These are phyloP conservation scores for Argyrosomus japonicus DNA, from an alignment of 2,113 vertebrate species.

Conservation along the genomic window DNA sequence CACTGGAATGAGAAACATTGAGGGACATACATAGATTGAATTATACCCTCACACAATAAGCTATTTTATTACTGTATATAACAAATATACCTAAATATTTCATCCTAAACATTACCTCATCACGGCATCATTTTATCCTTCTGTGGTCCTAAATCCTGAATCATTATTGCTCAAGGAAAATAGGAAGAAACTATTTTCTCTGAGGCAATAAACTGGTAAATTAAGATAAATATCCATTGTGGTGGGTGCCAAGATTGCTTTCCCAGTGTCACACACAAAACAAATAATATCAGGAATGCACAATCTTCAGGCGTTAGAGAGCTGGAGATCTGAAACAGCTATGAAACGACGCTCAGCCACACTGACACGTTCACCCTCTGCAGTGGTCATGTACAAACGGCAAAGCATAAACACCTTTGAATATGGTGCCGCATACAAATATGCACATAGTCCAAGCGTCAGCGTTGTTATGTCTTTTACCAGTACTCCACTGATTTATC, in stretches of 20 bases:
- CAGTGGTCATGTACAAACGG: background rate
- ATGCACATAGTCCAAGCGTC: background rate
- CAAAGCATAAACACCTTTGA: conserved; percentile 19
- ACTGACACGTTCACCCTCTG: background rate
- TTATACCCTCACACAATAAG: background rate
- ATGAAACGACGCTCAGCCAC: conserved; percentile 16
- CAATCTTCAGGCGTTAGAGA: conserved; percentile 25
- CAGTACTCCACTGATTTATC: background rate
- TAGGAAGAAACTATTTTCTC: conserved; percentile 21
- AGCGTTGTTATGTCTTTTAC: background rate
- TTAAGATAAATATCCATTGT: conserved; percentile 62
- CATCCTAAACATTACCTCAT: background rate
- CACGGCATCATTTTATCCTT: background rate
- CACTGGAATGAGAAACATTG: background rate
- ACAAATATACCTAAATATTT: conserved; percentile 19
- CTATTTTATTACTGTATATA: background rate
- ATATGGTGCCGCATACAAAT: conserved; percentile 15
- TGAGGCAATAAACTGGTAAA: conserved; percentile 53
- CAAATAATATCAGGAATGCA: conserved; percentile 31
- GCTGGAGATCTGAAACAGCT: conserved; percentile 29
- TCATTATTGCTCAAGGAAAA: conserved; percentile 34
- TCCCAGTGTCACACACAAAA: conserved; percentile 29
- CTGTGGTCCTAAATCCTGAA: conserved; percentile 10
- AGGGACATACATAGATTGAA: background rate
- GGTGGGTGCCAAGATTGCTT: conserved; percentile 44